phyloP scores from a whole-genome alignment of 2,797 vertebrate species.

The Harpagifer antarcticus region DNA sequence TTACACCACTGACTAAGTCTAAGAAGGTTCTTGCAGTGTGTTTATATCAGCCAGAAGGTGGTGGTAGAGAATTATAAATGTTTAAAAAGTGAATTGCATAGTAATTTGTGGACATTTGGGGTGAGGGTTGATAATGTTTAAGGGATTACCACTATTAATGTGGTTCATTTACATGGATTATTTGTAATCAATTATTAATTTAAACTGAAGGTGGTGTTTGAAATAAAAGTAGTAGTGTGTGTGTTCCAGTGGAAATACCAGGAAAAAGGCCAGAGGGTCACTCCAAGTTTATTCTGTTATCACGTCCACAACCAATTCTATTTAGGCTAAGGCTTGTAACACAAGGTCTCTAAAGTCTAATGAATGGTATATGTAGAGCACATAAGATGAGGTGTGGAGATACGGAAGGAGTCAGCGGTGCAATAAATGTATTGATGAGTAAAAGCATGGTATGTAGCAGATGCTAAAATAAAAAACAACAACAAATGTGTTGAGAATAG shows the following conservation, averaged over 20 bases:
- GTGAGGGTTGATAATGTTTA: not conserved
- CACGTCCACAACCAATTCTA: not conserved
- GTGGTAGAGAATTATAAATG: not conserved
- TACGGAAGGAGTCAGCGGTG: not conserved
- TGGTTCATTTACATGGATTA: not conserved
- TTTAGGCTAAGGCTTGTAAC: not conserved
- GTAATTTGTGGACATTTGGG: not conserved
- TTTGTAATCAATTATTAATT: not conserved
- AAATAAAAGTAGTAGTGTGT: too few species aligned
- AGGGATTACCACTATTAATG: not conserved
- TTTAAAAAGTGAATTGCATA: not conserved
- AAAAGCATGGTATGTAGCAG: not conserved
- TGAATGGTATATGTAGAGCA: not conserved
- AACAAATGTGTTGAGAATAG: not conserved
- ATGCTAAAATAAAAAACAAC: too few species aligned
- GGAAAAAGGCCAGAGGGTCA: not conserved
- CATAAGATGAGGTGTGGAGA: not conserved
- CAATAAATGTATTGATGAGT: not conserved
- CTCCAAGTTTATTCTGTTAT: not conserved
- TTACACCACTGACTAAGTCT: not conserved
- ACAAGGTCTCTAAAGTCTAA: not conserved
- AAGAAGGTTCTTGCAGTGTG: not conserved
- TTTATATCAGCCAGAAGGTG: not conserved
- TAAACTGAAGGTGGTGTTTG: slow-evolving; percentile 3
- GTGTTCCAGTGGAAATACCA: not conserved